A percentile compares a stretch with the other conserved stretches of the same genome.
These are phyloP conservation scores for Apotomis capreana DNA, from an alignment of 2,888 invertebrate species.

Conservation along the genomic window DNA sequence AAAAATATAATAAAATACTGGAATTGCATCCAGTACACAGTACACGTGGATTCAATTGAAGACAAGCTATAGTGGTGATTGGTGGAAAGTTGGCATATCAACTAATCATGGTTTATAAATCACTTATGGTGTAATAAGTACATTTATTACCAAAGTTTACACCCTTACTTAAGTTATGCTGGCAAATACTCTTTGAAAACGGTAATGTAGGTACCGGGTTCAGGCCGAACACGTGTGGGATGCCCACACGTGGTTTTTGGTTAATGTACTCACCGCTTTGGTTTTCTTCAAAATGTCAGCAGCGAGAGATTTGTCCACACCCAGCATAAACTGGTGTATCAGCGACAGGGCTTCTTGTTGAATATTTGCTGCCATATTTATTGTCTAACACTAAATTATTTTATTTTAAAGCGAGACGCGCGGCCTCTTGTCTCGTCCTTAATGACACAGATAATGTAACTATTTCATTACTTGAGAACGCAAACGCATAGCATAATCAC, in stretches of 20 bases:
- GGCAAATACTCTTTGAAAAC: neutral
- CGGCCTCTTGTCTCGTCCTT: conserved; percentile 15
- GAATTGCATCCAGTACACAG: conserved; percentile 5
- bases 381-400: conserved; percentile 11
- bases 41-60: conserved; percentile 1
- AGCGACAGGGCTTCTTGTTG: conserved; percentile 76
- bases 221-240: conserved; percentile 62
- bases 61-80: neutral
- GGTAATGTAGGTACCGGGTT: conserved; percentile 10
- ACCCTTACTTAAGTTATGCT: neutral
- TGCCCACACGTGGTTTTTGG: conserved; percentile 68
- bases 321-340: conserved; percentile 86
- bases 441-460: conserved; percentile 26
- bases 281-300: conserved; percentile 87
- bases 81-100: neutral
- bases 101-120: conserved; percentile 1
- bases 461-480: neutral
- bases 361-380: conserved; percentile 66
- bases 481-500: too few species aligned
- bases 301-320: conserved; percentile 86
- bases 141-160: neutral
- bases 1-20: neutral
- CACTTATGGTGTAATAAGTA: neutral
- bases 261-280: conserved; percentile 86
- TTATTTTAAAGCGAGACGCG: conserved; percentile 28